phyloP scores from a whole-genome alignment of 2,113 vertebrate species.

The Archilochus colubris region DNA sequence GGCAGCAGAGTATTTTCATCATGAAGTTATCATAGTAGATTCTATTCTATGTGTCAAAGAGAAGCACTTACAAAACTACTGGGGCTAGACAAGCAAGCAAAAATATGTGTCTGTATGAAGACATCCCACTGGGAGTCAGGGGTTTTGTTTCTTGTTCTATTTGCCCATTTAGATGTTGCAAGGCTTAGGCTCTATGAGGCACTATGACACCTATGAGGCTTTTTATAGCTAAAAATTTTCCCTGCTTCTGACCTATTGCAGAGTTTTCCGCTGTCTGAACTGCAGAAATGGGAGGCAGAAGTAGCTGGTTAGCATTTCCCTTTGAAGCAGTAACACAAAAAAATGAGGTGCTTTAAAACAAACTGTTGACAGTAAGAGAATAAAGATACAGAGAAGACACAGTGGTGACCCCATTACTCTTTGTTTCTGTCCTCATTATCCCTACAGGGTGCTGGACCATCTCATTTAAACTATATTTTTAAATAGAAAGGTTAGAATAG shows the following conservation, averaged over 20 bases:
- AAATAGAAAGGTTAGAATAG: no score
- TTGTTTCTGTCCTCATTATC: neutral
- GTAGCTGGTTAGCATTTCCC: neutral
- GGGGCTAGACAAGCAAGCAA: neutral
- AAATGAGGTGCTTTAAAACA: neutral
- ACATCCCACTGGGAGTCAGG: neutral
- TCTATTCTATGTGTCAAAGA: neutral
- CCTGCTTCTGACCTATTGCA: neutral
- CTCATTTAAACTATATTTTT: no score
- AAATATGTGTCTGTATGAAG: neutral
- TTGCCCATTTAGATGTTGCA: neutral
- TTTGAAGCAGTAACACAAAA: neutral
- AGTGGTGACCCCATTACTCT: neutral
- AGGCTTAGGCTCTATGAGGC: neutral
- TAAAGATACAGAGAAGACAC: neutral
- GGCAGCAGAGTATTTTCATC: neutral
- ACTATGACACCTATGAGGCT: neutral
- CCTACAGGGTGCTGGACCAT: no score
- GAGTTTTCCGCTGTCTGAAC: neutral
- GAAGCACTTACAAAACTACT: neutral
- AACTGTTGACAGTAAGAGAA: neutral
- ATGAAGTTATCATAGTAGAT: neutral
- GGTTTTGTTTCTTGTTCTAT: neutral
- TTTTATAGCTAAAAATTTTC: neutral
- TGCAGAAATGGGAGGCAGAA: neutral